Conservation (phyloP, 2,888 invertebrate genomes). For the Drosophila greeni region DNA sequence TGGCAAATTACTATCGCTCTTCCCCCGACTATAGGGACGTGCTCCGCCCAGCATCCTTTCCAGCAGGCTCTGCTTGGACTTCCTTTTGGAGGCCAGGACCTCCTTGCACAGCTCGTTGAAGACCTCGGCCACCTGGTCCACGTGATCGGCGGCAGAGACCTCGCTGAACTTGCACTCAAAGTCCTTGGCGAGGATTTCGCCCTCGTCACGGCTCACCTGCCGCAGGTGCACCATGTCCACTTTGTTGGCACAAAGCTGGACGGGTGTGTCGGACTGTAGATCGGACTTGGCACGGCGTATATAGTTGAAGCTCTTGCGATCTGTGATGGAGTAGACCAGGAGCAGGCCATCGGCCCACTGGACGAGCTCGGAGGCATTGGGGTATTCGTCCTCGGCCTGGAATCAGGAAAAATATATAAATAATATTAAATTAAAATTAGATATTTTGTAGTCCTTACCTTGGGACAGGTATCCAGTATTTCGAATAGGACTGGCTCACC, state of each 20-base stretch:
- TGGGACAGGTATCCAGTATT: conserved; percentile 91
- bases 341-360: conserved; percentile 95
- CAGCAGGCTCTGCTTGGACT: conserved; percentile 90
- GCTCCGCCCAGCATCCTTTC: conserved; percentile 91
- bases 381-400: conserved; percentile 86
- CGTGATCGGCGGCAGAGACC: conserved; percentile 93
- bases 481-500: conserved; percentile 94
- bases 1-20: conserved; percentile 92
- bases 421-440: too few species aligned
- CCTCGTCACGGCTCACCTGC: conserved; percentile 92
- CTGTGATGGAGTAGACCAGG: conserved; percentile 93
- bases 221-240: conserved; percentile 93
- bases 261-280: conserved; percentile 86
- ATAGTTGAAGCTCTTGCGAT: conserved; percentile 90
- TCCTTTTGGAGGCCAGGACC: conserved; percentile 87
- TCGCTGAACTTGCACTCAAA: conserved; percentile 93
- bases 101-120: conserved; percentile 92
- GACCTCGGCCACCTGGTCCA: conserved; percentile 89
- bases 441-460: conserved; percentile 69
- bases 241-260: conserved; percentile 93
- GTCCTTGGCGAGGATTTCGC: conserved; percentile 91
- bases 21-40: conserved; percentile 88
- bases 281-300: conserved; percentile 86
- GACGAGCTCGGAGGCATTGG: conserved; percentile 84
- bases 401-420: too few species aligned